A percentile compares a stretch with the other conserved stretches of the same genome.
Evolutionary conservation across 2,888 invertebrate genomes (phyloP).

Genomic region (Chloroclysta siterata): DNA sequence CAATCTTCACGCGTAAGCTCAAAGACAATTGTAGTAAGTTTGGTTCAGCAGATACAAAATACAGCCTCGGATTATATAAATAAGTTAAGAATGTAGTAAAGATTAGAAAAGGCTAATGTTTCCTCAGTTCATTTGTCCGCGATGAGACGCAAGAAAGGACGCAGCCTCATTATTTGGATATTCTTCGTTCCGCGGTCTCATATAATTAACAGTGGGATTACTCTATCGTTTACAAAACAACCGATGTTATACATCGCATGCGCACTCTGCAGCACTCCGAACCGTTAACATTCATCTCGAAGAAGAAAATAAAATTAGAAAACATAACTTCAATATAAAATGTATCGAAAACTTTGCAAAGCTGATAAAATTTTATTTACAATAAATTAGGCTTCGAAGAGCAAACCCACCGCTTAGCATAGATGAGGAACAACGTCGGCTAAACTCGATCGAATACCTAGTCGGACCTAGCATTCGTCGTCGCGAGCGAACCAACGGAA

Average conservation of each 20-base stretch:
- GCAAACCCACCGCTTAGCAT: conserved; percentile 19
- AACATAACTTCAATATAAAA: conserved; percentile 20
- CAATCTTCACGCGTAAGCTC: not conserved
- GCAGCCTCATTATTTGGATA: conserved; percentile 19
- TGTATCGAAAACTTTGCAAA: conserved; percentile 12
- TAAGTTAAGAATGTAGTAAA: conserved; percentile 12
- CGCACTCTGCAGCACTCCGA: not conserved
- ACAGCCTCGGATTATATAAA: conserved; percentile 17
- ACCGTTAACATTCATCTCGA: conserved; percentile 1
- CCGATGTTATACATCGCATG: conserved; percentile 25
- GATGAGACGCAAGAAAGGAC: conserved; percentile 1
- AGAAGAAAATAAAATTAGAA: conserved; percentile 11
- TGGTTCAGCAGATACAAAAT: conserved; percentile 11
- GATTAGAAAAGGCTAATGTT: conserved; percentile 6
- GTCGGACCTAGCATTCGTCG: not conserved
- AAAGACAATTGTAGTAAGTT: not conserved
- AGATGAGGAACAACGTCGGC: conserved; percentile 5
- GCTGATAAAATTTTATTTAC: conserved; percentile 21
- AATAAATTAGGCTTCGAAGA: conserved; percentile 12
- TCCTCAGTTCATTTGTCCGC: conserved; percentile 14
- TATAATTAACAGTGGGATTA: conserved; percentile 15
- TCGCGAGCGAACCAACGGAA: not conserved
- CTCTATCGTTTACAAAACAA: conserved; percentile 19
- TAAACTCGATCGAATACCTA: not conserved
- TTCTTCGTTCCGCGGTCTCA: conserved; percentile 11